Base-by-base conservation (phyloP, 1,140 invertebrate genomes). In the Papilio aristodemus region DNA sequence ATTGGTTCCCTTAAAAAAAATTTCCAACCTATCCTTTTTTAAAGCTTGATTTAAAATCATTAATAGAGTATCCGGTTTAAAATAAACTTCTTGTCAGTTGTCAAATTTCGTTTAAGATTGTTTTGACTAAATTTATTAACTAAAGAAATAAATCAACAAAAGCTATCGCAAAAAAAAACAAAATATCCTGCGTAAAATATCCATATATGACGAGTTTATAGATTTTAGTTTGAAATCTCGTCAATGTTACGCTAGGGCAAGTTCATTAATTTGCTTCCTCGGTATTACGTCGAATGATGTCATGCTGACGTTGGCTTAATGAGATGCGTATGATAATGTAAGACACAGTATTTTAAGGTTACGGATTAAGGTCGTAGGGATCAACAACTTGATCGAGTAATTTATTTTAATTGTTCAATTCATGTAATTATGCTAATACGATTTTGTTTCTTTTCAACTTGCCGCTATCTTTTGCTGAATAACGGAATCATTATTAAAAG, bases 331-430 rank as follows among this genome's bases (percentile, higher is more conserved):
- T 54, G 46, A 11, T 54, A 54, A 54, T 54, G 19, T 54, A 11
- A 5, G 19, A 19, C 46, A 19, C 17, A 54, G 19, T 54, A 46
- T 46, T 54, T 54, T 54, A 54, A 54, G 19, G 19, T 54, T 54
- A 54, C 4, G 46, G 19, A 54, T 54, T 54, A 54, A 54, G 46
- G 46, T 54, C 46, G 11, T 25, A 54, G 46, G 46, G 46, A 54
- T 54, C 46, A 54, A 50, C 46, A 50, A 54, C 46, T 54, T 54
- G 46, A 22, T 54, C 9, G 1, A 43, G 6, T 54, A 54, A 54
- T 50, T 22, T 22, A 25, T 17, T 43, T 43, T 14, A 43, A 22
- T 54, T 6, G 27, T 32, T n/a, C 8, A 13, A 10, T 54, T 54
- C 19, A 13, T 3, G 10, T 25, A 54, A 54, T 54, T 54, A 54